Percentiles rank a stretch among this genome's conserved stretches.
Evolutionary conservation across 2,797 vertebrate species (phyloP).

Genomic region (Periophthalmus magnuspinnatus): DNA sequence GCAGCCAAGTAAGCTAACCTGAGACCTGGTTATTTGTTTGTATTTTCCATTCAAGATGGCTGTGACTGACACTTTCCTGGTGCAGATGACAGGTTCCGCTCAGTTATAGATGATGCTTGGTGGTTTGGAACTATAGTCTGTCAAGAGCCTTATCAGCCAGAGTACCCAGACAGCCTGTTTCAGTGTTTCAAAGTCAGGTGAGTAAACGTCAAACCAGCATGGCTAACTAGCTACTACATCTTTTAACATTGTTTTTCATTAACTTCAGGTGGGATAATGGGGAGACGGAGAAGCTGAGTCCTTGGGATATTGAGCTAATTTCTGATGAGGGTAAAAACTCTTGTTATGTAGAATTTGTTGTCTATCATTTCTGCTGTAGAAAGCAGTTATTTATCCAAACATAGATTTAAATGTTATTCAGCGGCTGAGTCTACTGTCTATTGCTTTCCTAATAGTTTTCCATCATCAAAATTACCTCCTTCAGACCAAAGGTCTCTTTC

Average conservation of each 20-base stretch:
- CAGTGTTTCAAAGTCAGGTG: slow-evolving; percentile 97
- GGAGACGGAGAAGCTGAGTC: slow-evolving; percentile 94
- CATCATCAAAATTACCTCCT: background rate
- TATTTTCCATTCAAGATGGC: background rate
- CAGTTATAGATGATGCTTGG: slow-evolving; percentile 97
- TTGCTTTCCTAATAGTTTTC: background rate
- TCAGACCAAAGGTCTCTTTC: background rate
- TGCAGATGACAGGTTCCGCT: slow-evolving; percentile 90
- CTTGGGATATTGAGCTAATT: slow-evolving; percentile 96
- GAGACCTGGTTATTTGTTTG: background rate
- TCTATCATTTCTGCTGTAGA: background rate
- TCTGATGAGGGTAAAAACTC: slow-evolving; percentile 84
- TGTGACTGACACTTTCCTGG: background rate
- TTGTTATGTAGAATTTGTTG: background rate
- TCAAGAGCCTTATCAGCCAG: slow-evolving; percentile 91
- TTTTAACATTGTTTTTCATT: slow-evolving; percentile 17
- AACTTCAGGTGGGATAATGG: slow-evolving; percentile 92
- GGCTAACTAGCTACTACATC: background rate
- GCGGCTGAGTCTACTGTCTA: background rate
- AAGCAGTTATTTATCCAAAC: background rate
- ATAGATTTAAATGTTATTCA: background rate
- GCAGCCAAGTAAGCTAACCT: slow-evolving; percentile 84
- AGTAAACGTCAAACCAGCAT: background rate
- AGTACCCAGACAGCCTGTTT: slow-evolving; percentile 96
- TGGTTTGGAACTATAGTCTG: slow-evolving; percentile 96